Evolutionary conservation across 30 jellyfish, hydroid and myxozoan species (phyloP).

Genomic region (Mastigias papua): DNA sequence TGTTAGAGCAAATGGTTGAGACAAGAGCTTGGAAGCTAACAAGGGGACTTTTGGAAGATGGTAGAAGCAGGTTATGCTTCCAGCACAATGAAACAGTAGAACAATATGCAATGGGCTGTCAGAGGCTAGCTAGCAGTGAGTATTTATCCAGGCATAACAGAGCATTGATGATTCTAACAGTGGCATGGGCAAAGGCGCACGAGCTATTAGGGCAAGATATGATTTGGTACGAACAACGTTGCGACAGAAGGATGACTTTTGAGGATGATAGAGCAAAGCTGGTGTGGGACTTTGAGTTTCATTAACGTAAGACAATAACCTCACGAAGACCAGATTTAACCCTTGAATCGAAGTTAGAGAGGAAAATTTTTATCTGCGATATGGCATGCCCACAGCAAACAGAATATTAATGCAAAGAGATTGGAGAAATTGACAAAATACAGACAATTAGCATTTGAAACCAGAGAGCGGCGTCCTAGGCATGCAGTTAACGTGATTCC

Average conservation of each 20-base stretch:
- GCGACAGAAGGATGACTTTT: neutral
- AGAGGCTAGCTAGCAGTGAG: neutral
- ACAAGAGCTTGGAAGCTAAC: neutral
- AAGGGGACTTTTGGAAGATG: neutral
- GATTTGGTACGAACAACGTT: neutral
- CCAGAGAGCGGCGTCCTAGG: neutral
- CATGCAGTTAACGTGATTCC: neutral
- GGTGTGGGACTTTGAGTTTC: neutral
- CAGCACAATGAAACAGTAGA: neutral
- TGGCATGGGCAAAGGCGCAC: neutral
- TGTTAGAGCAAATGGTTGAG: neutral
- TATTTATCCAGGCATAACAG: neutral
- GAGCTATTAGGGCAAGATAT: neutral
- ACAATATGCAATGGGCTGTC: neutral
- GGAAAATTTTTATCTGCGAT: neutral
- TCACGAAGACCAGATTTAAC: neutral
- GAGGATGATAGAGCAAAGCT: neutral
- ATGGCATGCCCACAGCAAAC: neutral
- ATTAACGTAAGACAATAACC: neutral
- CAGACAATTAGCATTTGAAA: conserved; percentile 9
- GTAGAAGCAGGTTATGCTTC: neutral
- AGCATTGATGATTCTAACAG: neutral
- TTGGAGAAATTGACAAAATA: neutral
- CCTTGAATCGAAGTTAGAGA: neutral
- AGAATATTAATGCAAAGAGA: neutral